Evolutionary conservation across 2,888 invertebrate genomes (phyloP).

Genomic region (Gerosis bhagava): DNA sequence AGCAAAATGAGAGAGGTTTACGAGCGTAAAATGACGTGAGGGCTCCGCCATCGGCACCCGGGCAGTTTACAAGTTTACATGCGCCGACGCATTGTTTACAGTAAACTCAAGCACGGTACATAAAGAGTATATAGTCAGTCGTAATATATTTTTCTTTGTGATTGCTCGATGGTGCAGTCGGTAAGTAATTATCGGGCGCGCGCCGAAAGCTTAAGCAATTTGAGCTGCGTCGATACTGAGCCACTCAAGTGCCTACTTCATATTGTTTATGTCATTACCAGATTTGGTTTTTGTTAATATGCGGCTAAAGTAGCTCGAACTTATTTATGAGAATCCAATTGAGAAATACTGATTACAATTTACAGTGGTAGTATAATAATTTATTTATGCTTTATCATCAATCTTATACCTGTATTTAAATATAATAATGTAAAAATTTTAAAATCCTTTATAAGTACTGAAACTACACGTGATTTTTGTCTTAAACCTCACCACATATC

Average conservation of each 20-base stretch:
- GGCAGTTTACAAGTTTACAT: conserved; percentile 61
- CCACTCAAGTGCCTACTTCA: conserved; percentile 66
- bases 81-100: conserved; percentile 45
- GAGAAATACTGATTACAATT: too few relatives aligned
- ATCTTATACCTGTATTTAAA: too few relatives aligned
- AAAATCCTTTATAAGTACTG: too few relatives aligned
- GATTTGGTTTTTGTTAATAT: conserved; percentile 42
- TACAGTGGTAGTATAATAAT: too few relatives aligned
- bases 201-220: conserved; percentile 72
- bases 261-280: conserved; percentile 71
- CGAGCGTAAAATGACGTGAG: conserved; percentile 79
- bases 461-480: too few relatives aligned
- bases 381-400: too few relatives aligned
- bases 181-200: conserved; percentile 73
- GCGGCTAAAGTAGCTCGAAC: conserved; percentile 8
- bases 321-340: too few relatives aligned
- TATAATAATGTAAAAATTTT: too few relatives aligned
- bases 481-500: too few relatives aligned
- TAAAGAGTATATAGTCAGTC: conserved; percentile 63
- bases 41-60: conserved; percentile 60
- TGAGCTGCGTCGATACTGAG: conserved; percentile 50
- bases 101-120: conserved; percentile 37
- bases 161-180: conserved; percentile 65
- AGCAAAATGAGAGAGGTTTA: conserved; percentile 78
- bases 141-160: conserved; percentile 74